Conservation (phyloP, 1,140 invertebrate species). For the Rhopalosiphum maidis region DNA sequence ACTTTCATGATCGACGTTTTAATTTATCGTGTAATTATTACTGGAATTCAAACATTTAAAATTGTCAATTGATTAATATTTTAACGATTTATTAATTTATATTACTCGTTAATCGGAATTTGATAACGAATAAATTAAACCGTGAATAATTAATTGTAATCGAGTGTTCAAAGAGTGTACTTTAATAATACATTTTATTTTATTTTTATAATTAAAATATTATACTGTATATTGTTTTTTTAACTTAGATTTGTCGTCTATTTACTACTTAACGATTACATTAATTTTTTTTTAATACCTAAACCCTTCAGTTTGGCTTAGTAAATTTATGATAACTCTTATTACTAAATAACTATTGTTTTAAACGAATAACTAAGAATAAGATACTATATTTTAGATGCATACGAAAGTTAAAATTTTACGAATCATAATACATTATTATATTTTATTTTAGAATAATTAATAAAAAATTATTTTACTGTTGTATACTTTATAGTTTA, state of each 20-base stretch:
- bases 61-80: not conserved
- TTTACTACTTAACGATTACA: too few relatives aligned
- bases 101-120: not conserved
- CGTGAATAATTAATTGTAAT: not conserved
- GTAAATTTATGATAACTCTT: too few relatives aligned
- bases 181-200: not conserved
- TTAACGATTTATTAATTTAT: not conserved
- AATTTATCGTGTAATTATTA: not conserved
- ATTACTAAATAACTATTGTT: too few relatives aligned
- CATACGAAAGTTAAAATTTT: too few relatives aligned
- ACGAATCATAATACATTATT: too few relatives aligned
- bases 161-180: not conserved
- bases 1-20: not conserved
- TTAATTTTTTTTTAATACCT: not conserved
- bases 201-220: not conserved
- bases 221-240: not conserved
- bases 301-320: too few relatives aligned
- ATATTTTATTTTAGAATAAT: too few relatives aligned
- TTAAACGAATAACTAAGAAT: too few relatives aligned
- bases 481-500: too few relatives aligned
- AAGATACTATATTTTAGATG: too few relatives aligned
- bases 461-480: too few relatives aligned
- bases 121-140: not conserved
- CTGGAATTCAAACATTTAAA: not conserved
- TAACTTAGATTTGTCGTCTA: not conserved